Percentiles rank a stretch among this genome's conserved stretches.
These are phyloP conservation scores for Agonum fuliginosum DNA, from an alignment of 2,888 invertebrate genomes.

Conservation along the genomic window DNA sequence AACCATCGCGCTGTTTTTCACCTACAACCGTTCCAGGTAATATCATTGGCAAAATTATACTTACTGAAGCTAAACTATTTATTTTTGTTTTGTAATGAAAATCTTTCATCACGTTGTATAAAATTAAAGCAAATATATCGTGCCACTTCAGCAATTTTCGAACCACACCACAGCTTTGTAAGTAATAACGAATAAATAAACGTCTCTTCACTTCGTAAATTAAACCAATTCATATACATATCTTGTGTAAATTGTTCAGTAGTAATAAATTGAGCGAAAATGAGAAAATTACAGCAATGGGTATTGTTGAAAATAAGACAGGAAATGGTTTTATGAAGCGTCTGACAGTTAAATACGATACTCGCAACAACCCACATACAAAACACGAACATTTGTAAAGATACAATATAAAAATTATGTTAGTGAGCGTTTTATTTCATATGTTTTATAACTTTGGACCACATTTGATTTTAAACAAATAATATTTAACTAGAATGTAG, in stretches of 20 bases:
- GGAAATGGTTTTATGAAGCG: conserved; percentile 8
- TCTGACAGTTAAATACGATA: conserved; percentile 9
- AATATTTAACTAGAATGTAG: conserved; percentile 1
- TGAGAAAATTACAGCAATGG: background rate
- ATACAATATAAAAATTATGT: conserved; percentile 6
- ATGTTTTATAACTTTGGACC: background rate
- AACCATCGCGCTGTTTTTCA: conserved; percentile 1
- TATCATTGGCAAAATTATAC: background rate
- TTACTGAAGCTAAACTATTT: no score
- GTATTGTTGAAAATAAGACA: background rate
- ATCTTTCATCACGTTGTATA: conserved; percentile 1
- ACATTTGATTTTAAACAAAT: conserved; percentile 2
- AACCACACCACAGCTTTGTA: background rate
- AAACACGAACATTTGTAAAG: conserved; percentile 16
- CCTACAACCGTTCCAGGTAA: background rate
- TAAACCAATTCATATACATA: background rate
- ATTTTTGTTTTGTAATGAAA: background rate
- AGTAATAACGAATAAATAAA: background rate
- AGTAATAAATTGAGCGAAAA: background rate
- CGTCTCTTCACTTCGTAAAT: background rate
- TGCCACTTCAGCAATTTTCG: background rate
- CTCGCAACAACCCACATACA: background rate
- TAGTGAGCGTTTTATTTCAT: background rate
- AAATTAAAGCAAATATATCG: background rate
- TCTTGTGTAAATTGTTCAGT: background rate